A percentile compares a stretch with the other conserved stretches of the same genome.
Evolutionary conservation across 1,140 invertebrate genomes (phyloP).

Genomic region (Zaprionus davidi): DNA sequence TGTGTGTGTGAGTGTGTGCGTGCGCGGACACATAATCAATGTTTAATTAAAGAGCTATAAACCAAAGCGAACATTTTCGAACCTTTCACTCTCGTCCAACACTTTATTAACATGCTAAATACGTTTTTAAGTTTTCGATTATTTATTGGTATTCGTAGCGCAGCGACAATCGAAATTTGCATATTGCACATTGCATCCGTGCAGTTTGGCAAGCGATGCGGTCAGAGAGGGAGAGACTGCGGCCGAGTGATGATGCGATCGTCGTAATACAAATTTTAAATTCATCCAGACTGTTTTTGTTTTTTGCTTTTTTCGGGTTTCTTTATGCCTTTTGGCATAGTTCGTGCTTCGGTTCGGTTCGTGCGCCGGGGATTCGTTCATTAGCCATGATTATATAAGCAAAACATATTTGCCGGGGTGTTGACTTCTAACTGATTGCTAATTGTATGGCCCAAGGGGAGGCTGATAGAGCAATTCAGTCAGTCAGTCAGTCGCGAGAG

Average conservation of each 20-base stretch:
- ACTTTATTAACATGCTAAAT: constrained; percentile 73
- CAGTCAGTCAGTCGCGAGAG: neutral
- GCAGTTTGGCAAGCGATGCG: constrained; percentile 43
- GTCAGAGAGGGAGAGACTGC: constrained; percentile 9
- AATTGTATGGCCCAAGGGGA: constrained; percentile 25
- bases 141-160: constrained; percentile 52
- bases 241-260: constrained; percentile 29
- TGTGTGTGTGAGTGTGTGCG: constrained; percentile 16
- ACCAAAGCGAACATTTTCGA: constrained; percentile 33
- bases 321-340: constrained; percentile 33
- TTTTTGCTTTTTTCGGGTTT: constrained; percentile 24
- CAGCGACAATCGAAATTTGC: constrained; percentile 40
- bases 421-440: constrained; percentile 58
- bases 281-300: constrained; percentile 24
- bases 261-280: constrained; percentile 11
- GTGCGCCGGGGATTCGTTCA: constrained; percentile 43
- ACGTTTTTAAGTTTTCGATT: constrained; percentile 36
- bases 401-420: constrained; percentile 58
- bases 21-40: constrained; percentile 50
- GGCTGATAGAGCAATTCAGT: constrained; percentile 52
- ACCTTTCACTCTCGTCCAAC: constrained; percentile 65
- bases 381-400: constrained; percentile 71
- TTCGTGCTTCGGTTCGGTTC: constrained; percentile 54
- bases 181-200: constrained; percentile 70
- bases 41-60: constrained; percentile 59